Percentiles rank a stretch among this genome's conserved stretches.
These are phyloP conservation scores for Olivierus martensii DNA, from an alignment of 1,140 invertebrate genomes.

Conservation along the genomic window DNA sequence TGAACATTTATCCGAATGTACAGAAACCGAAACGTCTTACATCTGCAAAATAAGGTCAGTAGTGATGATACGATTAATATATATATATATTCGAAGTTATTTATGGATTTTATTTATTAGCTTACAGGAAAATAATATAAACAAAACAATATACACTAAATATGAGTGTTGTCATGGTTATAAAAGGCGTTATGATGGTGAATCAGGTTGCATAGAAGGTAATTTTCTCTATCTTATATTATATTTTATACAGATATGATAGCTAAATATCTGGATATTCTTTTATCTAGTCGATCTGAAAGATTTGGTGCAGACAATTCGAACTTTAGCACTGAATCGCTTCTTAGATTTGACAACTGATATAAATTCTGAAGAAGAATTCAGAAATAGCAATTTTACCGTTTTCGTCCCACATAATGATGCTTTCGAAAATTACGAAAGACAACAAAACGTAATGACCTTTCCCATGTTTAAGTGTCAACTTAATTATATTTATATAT, in stretches of 20 bases:
- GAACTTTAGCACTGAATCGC: conserved; percentile 36
- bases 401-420: conserved; percentile 41
- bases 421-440: conserved; percentile 28
- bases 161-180: conserved; percentile 47
- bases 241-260: no score
- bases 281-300: conserved; percentile 36
- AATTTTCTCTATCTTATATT: conserved; percentile 8
- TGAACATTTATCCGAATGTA: conserved; percentile 34
- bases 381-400: conserved; percentile 35
- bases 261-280: no score
- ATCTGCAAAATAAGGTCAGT: conserved; percentile 33
- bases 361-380: conserved; percentile 29
- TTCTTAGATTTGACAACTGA: conserved; percentile 36
- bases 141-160: conserved; percentile 39
- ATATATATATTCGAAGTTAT: no score
- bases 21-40: conserved; percentile 39
- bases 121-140: conserved; percentile 30
- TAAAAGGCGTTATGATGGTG: conserved; percentile 29
- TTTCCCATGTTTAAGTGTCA: no score
- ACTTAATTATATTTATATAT: no score
- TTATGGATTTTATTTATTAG: conserved; percentile 34
- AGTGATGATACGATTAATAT: no score
- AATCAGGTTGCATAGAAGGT: conserved; percentile 35
- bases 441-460: conserved; percentile 2
- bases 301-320: conserved; percentile 36